phyloP scores from a whole-genome alignment of 2,888 invertebrate genomes.

The Sminthurinus aureus region DNA sequence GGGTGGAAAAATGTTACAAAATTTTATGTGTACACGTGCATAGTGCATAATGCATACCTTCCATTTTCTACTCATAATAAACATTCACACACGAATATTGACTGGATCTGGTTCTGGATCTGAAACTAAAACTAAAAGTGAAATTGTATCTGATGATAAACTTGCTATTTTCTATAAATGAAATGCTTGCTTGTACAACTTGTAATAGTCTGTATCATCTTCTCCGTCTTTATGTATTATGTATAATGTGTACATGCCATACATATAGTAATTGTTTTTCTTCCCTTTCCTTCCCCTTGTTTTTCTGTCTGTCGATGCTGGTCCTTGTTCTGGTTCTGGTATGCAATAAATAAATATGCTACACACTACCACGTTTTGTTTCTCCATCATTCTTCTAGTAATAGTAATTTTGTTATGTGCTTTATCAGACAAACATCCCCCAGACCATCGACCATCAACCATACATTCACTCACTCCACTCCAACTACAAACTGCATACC shows the following conservation, averaged over 20 bases:
- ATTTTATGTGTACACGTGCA: not conserved
- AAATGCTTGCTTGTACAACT: not conserved
- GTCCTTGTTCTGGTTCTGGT: not conserved
- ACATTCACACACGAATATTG: too few relatives aligned
- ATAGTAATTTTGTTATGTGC: too few relatives aligned
- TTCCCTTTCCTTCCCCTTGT: not conserved
- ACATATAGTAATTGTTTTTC: not conserved
- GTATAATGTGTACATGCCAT: not conserved
- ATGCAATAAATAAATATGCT: not conserved
- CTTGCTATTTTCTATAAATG: not conserved
- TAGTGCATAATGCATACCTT: not conserved
- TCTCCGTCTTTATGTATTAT: not conserved
- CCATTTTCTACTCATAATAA: too few relatives aligned
- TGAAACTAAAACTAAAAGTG: not conserved
- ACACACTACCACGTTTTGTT: conserved; percentile 1
- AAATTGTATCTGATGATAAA: not conserved
- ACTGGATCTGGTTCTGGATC: not conserved
- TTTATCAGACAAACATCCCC: too few relatives aligned
- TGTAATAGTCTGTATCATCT: not conserved
- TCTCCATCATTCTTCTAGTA: not conserved
- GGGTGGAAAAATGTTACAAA: not conserved
- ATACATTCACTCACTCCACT: not conserved
- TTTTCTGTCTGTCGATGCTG: not conserved
- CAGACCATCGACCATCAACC: not conserved
- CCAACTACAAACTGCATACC: not conserved